phyloP scores from a whole-genome alignment of 2,797 vertebrate genomes.

The Coranthus polyacanthus region DNA sequence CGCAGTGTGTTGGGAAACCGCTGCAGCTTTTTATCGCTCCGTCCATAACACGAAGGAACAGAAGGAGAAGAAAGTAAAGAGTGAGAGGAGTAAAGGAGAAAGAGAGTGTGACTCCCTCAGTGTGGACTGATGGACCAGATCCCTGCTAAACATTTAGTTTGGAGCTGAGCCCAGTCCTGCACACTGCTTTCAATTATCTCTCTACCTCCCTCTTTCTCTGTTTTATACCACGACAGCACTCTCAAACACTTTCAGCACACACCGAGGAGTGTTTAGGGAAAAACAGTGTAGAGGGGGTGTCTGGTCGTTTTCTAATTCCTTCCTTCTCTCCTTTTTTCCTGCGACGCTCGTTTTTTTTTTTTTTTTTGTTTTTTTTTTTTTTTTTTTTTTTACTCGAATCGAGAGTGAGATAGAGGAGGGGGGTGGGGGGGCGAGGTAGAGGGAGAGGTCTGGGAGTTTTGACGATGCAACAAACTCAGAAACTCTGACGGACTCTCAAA shows the following conservation, averaged over 20 bases:
- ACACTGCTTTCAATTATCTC: conserved; percentile 83
- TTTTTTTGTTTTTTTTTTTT: conserved; percentile 17
- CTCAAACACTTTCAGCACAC: not conserved
- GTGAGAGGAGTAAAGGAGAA: not conserved
- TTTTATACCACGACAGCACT: not conserved
- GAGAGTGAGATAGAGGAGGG: conserved; percentile 20
- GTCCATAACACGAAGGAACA: not conserved
- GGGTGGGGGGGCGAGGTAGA: conserved; percentile 14
- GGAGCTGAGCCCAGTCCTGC: conserved; percentile 77
- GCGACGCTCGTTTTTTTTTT: conserved; percentile 24
- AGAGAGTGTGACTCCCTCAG: not conserved
- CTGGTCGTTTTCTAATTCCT: conserved; percentile 54
- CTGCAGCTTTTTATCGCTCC: not conserved
- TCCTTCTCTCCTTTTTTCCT: conserved; percentile 56
- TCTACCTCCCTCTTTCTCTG: conserved; percentile 13
- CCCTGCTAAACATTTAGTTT: conserved; percentile 84
- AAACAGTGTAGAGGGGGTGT: conserved; percentile 37
- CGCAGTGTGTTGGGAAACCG: conserved; percentile 22
- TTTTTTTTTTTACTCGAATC: not conserved
- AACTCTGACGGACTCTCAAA: conserved; percentile 29
- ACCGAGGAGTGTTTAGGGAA: conserved; percentile 55
- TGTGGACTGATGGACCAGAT: conserved; percentile 76
- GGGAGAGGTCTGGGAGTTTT: conserved; percentile 25
- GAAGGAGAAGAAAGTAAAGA: conserved; percentile 4
- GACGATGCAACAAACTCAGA: conserved; percentile 46